Evolutionary conservation across 2,797 vertebrate genomes (phyloP).

Genomic region (Carcharodon carcharias): DNA sequence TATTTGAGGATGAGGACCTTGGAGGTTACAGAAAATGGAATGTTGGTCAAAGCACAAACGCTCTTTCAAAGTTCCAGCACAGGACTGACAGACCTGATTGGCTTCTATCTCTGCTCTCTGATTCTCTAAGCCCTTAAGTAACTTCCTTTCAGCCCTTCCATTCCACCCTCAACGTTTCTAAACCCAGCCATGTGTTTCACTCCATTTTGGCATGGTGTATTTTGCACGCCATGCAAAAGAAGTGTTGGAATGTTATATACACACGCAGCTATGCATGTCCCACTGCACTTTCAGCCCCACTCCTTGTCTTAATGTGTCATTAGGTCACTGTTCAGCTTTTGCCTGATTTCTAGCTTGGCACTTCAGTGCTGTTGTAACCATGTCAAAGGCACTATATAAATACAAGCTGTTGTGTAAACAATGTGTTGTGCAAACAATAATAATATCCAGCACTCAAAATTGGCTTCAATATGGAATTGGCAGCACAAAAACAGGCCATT

Average conservation of each 20-base stretch:
- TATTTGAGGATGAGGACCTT: too few relatives aligned
- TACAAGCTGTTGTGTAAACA: not conserved
- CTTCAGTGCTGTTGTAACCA: not conserved
- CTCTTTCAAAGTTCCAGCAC: too few relatives aligned
- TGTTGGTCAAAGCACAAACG: too few relatives aligned
- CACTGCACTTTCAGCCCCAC: not conserved
- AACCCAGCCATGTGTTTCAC: not conserved
- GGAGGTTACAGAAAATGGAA: too few relatives aligned
- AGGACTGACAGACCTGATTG: too few relatives aligned
- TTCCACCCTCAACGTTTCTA: not conserved
- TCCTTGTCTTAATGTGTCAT: not conserved
- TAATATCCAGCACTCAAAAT: not conserved
- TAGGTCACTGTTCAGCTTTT: too few relatives aligned
- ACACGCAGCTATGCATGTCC: not conserved
- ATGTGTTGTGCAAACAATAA: not conserved
- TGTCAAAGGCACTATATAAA: not conserved
- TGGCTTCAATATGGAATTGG: not conserved
- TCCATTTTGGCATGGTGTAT: not conserved
- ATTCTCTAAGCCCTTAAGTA: too few relatives aligned
- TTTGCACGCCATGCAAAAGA: not conserved
- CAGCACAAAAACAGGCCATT: too few relatives aligned
- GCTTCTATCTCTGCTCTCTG: too few relatives aligned
- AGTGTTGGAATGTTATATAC: not conserved
- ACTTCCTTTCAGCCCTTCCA: not conserved
- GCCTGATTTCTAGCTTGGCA: not conserved